Evolutionary conservation across 2,888 invertebrate genomes (phyloP), one percentile per base, ranked within the genome.

Genomic region (Watsonalla cultraria): DNA sequence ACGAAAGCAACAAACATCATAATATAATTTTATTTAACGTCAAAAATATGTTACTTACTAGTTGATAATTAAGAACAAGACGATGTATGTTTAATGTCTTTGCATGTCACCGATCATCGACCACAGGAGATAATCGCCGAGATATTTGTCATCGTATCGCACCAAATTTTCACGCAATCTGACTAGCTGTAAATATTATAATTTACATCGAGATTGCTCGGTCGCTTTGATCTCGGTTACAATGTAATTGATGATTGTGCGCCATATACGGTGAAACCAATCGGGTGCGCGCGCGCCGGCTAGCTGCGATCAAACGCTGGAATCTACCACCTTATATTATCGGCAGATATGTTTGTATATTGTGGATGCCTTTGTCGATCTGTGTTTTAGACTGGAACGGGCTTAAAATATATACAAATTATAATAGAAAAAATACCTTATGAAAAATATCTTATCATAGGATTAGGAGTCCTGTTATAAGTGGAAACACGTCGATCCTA

Each of bases 241-340:
- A 89, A 89, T 88, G 74, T 88, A 87, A 90, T 90, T 89, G 86
- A 90, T 89, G 88, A 83, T 84, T 82, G 80, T 75, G 67, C 62
- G 64, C 72, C 73, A 64, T 76, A 66, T 70, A 70, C 60, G 66
- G 79, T 68, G 77, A 78, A 72, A 74, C 78, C 72, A 76, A 80
- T 75, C 70, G 68, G 58, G 65, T 64, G 70, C 67, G 68, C 70
- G 72, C 70, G 67, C 62, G 57, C 57, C 52, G 34, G 56, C 53
- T 9, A 48, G 47, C 13, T 61, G 11, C 11, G 42, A 37, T 37
- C 37, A 37, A 42, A 42, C 11, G 42, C 42, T 42, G 42, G 42
- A 42, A 42, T 42, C 42, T 42, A 42, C 42, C 42, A 42, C 42
- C 42, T 42, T 8, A 42, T 42, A 42, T 42, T 11, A 42, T 11